Evolutionary conservation across 2,888 invertebrate species (phyloP).

Genomic region (Macrosoma leucophasiata): DNA sequence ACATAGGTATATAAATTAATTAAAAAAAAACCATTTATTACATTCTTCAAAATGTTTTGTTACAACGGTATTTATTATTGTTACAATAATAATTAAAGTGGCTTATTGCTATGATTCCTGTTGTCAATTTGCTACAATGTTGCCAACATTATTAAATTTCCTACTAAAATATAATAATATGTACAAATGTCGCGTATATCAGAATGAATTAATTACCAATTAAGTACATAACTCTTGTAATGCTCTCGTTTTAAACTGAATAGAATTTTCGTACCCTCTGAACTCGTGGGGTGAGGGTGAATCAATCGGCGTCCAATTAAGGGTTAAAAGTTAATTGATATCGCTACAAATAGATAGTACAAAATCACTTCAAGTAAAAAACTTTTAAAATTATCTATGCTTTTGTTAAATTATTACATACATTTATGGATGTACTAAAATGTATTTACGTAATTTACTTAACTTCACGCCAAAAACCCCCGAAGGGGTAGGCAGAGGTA

Average conservation of each 20-base stretch:
- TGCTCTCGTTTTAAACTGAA: no score
- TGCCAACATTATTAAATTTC: slow-evolving; percentile 33
- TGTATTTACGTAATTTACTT: no score
- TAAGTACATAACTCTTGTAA: slow-evolving; percentile 33
- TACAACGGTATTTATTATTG: slow-evolving; percentile 37
- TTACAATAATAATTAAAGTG: slow-evolving; percentile 28
- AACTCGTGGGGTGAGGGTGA: no score
- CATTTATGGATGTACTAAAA: no score
- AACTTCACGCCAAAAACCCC: no score
- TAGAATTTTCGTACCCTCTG: no score
- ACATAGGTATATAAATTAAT: slow-evolving; percentile 50
- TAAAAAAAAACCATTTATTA: slow-evolving; percentile 51
- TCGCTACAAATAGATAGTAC: no score
- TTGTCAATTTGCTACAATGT: slow-evolving; percentile 31
- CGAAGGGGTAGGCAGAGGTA: no score
- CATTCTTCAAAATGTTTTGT: slow-evolving; percentile 38
- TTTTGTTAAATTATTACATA: no score
- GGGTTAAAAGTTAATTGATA: slow-evolving; percentile 29
- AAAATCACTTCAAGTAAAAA: no score
- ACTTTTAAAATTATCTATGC: no score
- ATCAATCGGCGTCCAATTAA: slow-evolving; percentile 29
- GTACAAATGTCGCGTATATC: slow-evolving; percentile 30
- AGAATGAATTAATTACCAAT: slow-evolving; percentile 16
- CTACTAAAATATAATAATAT: slow-evolving; percentile 34
- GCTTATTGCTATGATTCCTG: slow-evolving; percentile 59